Evolutionary conservation across 2,888 invertebrate genomes (phyloP).

Genomic region (Sinodicranocentrus sp.): DNA sequence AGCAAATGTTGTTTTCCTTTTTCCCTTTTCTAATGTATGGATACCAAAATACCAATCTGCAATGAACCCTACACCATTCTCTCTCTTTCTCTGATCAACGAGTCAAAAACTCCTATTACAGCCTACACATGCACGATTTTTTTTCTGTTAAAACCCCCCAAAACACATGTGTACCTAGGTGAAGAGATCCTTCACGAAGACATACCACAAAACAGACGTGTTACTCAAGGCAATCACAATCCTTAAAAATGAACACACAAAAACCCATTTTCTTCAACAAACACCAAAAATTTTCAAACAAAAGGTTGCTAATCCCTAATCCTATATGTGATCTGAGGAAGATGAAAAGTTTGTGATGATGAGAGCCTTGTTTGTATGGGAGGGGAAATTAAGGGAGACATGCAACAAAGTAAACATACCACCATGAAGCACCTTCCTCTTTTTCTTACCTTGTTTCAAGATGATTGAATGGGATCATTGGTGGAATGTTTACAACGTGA

Average conservation of each 20-base stretch:
- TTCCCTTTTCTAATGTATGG: too few species aligned
- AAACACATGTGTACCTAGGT: slow-evolving; percentile 10
- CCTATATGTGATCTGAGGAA: too few species aligned
- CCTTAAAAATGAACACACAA: too few species aligned
- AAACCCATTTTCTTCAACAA: too few species aligned
- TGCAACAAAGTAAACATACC: slow-evolving; percentile 61
- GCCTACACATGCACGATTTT: slow-evolving; percentile 25
- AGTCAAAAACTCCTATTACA: neutral
- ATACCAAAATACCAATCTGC: too few species aligned
- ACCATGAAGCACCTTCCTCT: slow-evolving; percentile 39
- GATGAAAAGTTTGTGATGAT: neutral
- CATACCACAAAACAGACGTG: too few species aligned
- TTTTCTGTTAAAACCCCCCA: slow-evolving; percentile 19
- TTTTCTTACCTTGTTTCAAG: slow-evolving; percentile 9
- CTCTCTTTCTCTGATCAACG: too few species aligned
- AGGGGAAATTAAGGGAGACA: slow-evolving; percentile 41
- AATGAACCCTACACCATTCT: too few species aligned
- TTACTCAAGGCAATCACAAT: too few species aligned
- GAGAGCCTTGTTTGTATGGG: slow-evolving; percentile 47
- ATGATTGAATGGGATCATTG: slow-evolving; percentile 31
- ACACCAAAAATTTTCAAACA: too few species aligned
- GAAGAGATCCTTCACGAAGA: too few species aligned
- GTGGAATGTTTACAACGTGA: slow-evolving; percentile 47
- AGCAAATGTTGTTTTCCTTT: too few species aligned
- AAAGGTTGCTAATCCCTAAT: slow-evolving; percentile 31